Evolutionary conservation across 2,113 vertebrate genomes (phyloP).

Genomic region (Gallinago jamesoni): DNA sequence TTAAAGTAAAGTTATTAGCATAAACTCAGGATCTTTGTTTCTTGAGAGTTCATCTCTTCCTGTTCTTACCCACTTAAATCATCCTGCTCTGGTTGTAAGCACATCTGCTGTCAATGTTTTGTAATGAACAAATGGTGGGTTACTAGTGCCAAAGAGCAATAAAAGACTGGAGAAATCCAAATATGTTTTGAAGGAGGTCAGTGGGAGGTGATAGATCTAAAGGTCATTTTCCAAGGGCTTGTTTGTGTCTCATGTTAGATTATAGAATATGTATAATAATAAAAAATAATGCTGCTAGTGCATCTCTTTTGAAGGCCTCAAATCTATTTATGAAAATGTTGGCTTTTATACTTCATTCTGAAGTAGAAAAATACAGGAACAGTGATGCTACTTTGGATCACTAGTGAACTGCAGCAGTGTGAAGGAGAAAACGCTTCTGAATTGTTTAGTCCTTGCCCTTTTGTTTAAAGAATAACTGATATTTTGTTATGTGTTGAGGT

Average conservation of each 20-base stretch:
- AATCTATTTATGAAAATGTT: background rate
- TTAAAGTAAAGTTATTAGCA: conserved; percentile 1
- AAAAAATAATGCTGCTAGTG: background rate
- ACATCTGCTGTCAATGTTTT: conserved; percentile 8
- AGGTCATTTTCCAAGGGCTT: background rate
- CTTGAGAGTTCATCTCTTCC: conserved; percentile 42
- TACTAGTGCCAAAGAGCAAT: background rate
- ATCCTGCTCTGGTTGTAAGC: background rate
- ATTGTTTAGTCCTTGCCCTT: background rate
- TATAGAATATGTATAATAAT: background rate
- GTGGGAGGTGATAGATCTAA: background rate
- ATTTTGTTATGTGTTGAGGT: background rate
- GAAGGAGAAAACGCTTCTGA: background rate
- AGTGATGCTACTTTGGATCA: background rate
- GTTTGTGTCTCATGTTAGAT: background rate
- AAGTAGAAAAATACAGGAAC: background rate
- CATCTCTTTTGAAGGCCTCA: background rate
- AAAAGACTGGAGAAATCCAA: conserved; percentile 4
- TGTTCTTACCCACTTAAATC: conserved; percentile 8
- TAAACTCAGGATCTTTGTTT: conserved; percentile 27
- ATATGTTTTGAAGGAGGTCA: background rate
- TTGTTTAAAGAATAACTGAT: background rate
- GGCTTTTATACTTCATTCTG: background rate
- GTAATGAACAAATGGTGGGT: background rate
- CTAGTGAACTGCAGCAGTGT: background rate